These are phyloP conservation scores for Centruroides sculpturatus DNA, from an alignment of 1,140 invertebrate species.

Conservation along the genomic window DNA sequence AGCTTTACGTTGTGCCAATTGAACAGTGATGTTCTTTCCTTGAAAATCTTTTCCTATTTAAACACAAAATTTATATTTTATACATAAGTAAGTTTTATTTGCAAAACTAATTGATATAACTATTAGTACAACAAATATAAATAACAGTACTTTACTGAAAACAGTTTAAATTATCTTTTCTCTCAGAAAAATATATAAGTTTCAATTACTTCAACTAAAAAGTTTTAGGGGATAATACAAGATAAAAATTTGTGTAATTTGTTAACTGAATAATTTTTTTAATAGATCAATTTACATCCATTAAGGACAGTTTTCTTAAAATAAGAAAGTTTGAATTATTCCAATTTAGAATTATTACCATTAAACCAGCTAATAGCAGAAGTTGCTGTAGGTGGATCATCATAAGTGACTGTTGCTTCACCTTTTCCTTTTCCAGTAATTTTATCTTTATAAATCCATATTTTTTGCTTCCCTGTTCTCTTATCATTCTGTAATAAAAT, in stretches of 20 bases:
- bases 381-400: constrained; percentile 82
- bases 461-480: constrained; percentile 79
- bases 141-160: not conserved
- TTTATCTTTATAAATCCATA: constrained; percentile 98
- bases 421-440: constrained; percentile 81
- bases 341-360: constrained; percentile 34
- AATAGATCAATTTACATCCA: not conserved
- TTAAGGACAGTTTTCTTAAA: not conserved
- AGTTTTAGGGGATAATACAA: too few species aligned
- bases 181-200: too few species aligned
- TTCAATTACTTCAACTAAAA: too few species aligned
- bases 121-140: not conserved
- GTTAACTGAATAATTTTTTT: not conserved
- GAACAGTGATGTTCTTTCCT: constrained; percentile 73
- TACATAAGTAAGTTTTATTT: not conserved
- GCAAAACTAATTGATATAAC: not conserved
- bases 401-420: constrained; percentile 94
- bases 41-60: constrained; percentile 61
- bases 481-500: constrained; percentile 68
- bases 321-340: not conserved
- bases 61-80: not conserved
- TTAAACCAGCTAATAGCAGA: constrained; percentile 95
- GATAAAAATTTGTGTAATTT: too few species aligned
- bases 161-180: not conserved
- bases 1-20: constrained; percentile 76